phyloP scores from a whole-genome alignment of 1,140 invertebrate genomes.

The Megalopta genalis region DNA sequence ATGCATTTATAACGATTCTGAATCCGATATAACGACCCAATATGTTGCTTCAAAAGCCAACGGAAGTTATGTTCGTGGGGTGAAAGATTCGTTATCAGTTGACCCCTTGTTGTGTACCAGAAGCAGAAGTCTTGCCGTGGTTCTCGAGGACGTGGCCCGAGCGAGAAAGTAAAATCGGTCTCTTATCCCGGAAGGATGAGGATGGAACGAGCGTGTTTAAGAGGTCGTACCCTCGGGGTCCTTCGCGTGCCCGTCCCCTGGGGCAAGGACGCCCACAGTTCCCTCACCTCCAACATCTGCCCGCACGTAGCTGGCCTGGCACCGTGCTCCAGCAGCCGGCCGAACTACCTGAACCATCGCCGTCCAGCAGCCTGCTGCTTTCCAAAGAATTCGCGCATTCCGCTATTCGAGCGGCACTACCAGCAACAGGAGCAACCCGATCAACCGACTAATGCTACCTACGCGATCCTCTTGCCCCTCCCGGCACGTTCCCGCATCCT shows the following conservation, averaged over 20 bases:
- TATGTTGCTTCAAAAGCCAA: no score
- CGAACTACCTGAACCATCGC: slow-evolving; percentile 22
- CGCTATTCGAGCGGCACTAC: slow-evolving; percentile 59
- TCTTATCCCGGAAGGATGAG: background rate
- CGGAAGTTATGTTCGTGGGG: no score
- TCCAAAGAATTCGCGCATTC: slow-evolving; percentile 67
- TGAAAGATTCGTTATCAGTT: no score
- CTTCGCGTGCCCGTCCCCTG: slow-evolving; percentile 60
- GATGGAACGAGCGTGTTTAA: slow-evolving; percentile 17
- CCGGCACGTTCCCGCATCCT: slow-evolving; percentile 18
- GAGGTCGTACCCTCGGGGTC: slow-evolving; percentile 50
- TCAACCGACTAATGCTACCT: slow-evolving; percentile 64
- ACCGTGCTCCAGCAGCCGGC: background rate
- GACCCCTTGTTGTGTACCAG: no score
- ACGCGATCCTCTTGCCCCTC: slow-evolving; percentile 46
- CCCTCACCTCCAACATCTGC: slow-evolving; percentile 65
- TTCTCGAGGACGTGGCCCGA: background rate
- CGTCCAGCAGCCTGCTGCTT: slow-evolving; percentile 46
- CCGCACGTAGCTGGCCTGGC: slow-evolving; percentile 18
- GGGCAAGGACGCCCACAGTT: slow-evolving; percentile 71
- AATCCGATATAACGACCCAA: no score
- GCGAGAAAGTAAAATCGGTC: background rate
- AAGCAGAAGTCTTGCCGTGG: no score
- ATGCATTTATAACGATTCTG: no score
- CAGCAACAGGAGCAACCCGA: slow-evolving; percentile 60